Base-by-base conservation (phyloP, 2,797 vertebrate genomes). In the Myotis pilosus region DNA sequence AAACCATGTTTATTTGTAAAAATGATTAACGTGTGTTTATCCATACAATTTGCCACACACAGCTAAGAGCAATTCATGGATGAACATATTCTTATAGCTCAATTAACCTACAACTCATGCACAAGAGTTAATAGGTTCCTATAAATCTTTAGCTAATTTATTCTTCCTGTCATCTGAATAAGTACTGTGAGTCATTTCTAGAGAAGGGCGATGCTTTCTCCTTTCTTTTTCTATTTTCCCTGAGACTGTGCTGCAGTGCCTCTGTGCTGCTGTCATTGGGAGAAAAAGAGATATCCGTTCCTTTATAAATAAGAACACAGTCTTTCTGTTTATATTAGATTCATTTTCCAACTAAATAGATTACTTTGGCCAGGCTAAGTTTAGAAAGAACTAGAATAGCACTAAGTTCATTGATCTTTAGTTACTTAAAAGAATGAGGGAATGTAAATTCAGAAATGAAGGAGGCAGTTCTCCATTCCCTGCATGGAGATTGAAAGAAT, bases 341-440 rank as follows among this genome's bases (percentile, higher is more conserved):
- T 86, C 85, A 81, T 84, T 91, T 94, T 68, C 53, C 78, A 91
- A 66, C 10, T 94, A 76, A 97, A 76, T 38, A 44, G 47, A 94
- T 94, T 84, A 88, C 93, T 97, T 93, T 94, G 92, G 60, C 68
- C 89, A 92, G 90, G 19, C 12, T 92, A 91, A 51, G 25, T 97
- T 64, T 91, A 89, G 86, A 71, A 95, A 89, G 94, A 90, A 96
- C 3, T 20, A 96, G 28, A 96, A 60, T 49, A 96, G 20, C 57
- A 79, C 25, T 83, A 91, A 95, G 53, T 89, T 30, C n/a, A 80
- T 23, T 87, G 74, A 82, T 96, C 30, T 95, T 84, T 49, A 85
- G 16, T 57, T 89, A 79, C 69, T 96, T 38, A 75, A 69, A 95
- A 94, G 76, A 94, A 89, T 33, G 38, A 91, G 36, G 41, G 85